Evolutionary conservation across 2,797 vertebrate species (phyloP), one percentile per base, ranked within the genome.

Genomic region (Acanthurus tractus): DNA sequence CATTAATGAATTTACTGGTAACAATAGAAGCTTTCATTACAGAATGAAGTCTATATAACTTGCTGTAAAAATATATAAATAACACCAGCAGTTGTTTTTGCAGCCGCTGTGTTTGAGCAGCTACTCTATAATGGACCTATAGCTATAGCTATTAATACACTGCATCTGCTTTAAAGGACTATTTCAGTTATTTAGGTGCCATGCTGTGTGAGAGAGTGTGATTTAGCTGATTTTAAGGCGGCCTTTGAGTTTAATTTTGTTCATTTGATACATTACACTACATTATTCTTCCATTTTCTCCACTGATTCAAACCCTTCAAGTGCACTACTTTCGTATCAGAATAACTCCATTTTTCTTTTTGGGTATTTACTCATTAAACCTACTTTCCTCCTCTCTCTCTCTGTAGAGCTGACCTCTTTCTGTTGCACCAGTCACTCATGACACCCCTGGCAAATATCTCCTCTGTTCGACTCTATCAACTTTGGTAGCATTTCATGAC

Each of bases 361-460:
- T 29, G 29, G 29, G 29, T 29, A 29, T 70, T 52, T 10, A 22
- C 72, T 83, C 72, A 85, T 83, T 67, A 70, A 79, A 65, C 74
- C 70, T 48, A 46, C 54, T 58, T 50, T 63, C 12, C 15, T 45
- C 52, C 18, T n/a, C 58, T n/a, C 58, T 18, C 6, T 4, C 67
- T 83, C 82, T 71, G 56, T 36, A 72, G 86, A 63, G 40, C 57
- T 76, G 86, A 82, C 86, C 83, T 89, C 82, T 55, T 92, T 92
- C 66, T 68, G n/a, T 49, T 73, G 63, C 55, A 63, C 76, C 45
- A 62, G 18, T 42, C 25, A 2, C 70, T 54, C 54, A 25, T 11
- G 11, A 45, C 42, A 40, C 11, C 59, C 63, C 62, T 22, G 18
- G 63, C 50, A 70, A 36, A 13, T 34, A 13, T 49, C 18, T 55